Base-by-base conservation (phyloP, 2,797 vertebrate genomes). In the Mormyrops boulengeri region DNA sequence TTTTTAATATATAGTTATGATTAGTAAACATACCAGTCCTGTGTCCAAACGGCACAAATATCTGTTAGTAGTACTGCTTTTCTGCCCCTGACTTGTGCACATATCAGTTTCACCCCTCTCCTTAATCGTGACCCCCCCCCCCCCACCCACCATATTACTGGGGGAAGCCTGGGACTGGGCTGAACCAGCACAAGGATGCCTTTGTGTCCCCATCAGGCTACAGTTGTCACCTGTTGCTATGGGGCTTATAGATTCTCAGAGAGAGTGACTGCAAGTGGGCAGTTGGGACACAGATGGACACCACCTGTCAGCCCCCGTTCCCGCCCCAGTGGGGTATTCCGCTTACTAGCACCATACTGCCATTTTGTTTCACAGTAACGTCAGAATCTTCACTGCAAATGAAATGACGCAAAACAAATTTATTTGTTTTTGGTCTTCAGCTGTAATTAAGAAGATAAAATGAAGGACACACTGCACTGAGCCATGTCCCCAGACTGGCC, bases 141-240 rank as follows among this genome's bases (percentile, higher is more conserved):
- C 66, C 60, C 26, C 30, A 1, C 30, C 66, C 69, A 73, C 69
- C 34, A 38, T 73, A 73, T 38, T 73, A 17, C 69, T 19, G 30
- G 14, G 38, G 12, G 77, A n/a, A 91, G 66, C 22, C 44, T 88
- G 82, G 26, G 52, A 62, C 26, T 60, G 66, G 66, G 38, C 50
- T 89, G n/a, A 88, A 62, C 88, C 88, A 89, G 91, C 73, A 91
- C 91, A 92, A 90, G 89, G 89, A 90, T 77, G 50, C 62, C 73
- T 89, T 88, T 91, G 89, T 91, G 82, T n/a, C 85, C 77, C 69
- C 52, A 89, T 41, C 84, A 90, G 91, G 88, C 90, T 91, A 89
- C 66, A 85, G 52, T 88, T 69, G 80, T 91, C 89, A 91, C 89
- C 91, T 90, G 90, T 89, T 77, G 49, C 44, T 2, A 89, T 34